phyloP scores from a whole-genome alignment of 2,888 invertebrate species.

The Plebejus anna region DNA sequence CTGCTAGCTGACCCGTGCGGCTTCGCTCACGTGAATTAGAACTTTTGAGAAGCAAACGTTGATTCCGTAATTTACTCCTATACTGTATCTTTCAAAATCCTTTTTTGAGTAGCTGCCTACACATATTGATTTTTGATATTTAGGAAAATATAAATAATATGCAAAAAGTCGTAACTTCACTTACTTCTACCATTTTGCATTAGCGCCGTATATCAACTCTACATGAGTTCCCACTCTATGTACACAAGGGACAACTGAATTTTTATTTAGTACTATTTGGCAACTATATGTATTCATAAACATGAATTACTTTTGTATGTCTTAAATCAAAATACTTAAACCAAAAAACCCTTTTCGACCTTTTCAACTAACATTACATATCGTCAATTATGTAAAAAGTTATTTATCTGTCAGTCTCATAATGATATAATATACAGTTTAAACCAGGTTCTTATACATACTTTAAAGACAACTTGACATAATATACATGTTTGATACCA shows the following conservation, averaged over 20 bases:
- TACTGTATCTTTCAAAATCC: too few species aligned
- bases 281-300: constrained; percentile 17
- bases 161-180: background rate
- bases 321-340: background rate
- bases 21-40: background rate
- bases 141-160: too few species aligned
- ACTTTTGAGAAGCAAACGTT: background rate
- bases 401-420: too few species aligned
- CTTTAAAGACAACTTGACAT: too few species aligned
- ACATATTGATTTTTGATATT: too few species aligned
- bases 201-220: constrained; percentile 45
- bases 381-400: too few species aligned
- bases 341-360: too few species aligned
- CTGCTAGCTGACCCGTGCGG: too few species aligned
- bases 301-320: background rate
- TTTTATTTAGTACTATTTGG: constrained; percentile 21
- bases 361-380: background rate
- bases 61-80: background rate
- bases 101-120: too few species aligned
- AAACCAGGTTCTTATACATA: too few species aligned
- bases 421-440: too few species aligned
- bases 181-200: background rate
- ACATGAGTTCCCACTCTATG: constrained; percentile 73
- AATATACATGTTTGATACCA: too few species aligned
- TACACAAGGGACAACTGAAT: constrained; percentile 43